Percentiles rank a stretch among this genome's conserved stretches.
Evolutionary conservation across 2,113 vertebrate species (phyloP).

Genomic region (Aegithalos caudatus): DNA sequence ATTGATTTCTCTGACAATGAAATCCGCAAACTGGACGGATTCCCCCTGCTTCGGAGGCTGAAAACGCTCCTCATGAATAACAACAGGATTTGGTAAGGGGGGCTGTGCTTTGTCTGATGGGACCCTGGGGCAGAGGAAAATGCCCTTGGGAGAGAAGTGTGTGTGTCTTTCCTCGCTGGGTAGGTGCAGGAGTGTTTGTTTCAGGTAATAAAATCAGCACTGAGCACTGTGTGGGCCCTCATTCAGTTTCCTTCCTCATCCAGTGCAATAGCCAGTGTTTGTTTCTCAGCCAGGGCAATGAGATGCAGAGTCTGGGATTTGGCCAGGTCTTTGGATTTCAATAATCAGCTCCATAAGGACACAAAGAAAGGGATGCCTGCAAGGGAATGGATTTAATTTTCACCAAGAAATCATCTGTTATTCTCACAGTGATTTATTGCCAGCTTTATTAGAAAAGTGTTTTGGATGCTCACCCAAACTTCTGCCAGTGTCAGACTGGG

Average conservation of each 20-base stretch:
- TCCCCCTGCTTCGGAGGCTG: constrained; percentile 87
- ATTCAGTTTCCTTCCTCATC: neutral
- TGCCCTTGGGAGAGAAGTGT: neutral
- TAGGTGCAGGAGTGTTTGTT: neutral
- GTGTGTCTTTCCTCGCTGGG: neutral
- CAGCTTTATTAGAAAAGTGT: neutral
- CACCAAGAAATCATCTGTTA: too few relatives aligned
- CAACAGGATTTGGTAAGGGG: constrained; percentile 91
- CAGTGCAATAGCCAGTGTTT: neutral
- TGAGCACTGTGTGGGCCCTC: fast-evolving
- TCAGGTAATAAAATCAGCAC: neutral
- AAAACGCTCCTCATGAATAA: constrained; percentile 94
- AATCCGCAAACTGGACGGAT: constrained; percentile 92
- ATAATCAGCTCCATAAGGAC: neutral
- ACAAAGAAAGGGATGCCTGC: neutral
- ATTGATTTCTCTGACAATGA: constrained; percentile 98
- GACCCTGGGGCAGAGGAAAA: neutral
- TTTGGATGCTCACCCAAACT: neutral
- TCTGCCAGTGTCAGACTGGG: neutral
- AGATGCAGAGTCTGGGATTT: neutral
- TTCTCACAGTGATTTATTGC: neutral
- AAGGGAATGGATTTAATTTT: neutral
- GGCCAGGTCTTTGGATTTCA: neutral
- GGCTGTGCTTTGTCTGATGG: neutral
- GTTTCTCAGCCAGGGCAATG: neutral